Evolutionary conservation across 2,888 invertebrate genomes (phyloP).

Genomic region (Hydroisotoma schaefferi): DNA sequence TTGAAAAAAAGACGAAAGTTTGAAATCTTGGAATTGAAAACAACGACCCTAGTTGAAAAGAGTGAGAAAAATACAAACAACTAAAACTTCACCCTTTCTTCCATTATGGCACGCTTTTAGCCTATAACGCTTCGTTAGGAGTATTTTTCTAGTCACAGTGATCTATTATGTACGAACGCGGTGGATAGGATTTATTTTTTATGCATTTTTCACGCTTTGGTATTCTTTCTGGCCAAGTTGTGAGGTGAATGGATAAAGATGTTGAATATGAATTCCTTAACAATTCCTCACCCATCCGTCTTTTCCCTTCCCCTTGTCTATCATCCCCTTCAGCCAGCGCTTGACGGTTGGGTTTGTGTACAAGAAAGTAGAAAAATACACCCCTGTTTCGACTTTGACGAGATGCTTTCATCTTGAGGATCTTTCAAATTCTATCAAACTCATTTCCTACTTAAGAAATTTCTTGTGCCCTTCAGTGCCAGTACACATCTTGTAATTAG

Average conservation of each 20-base stretch:
- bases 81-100: too few relatives aligned
- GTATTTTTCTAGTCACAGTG: background rate
- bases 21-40: conserved; percentile 16
- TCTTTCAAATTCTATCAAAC: conserved; percentile 6
- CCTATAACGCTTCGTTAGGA: background rate
- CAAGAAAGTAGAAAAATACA: background rate
- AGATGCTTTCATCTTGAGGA: background rate
- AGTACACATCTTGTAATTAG: too few relatives aligned
- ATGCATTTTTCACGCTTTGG: conserved; percentile 19
- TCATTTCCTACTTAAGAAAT: conserved; percentile 4
- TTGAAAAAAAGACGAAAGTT: background rate
- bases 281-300: conserved; percentile 1
- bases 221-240: conserved; percentile 4
- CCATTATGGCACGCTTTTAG: too few relatives aligned
- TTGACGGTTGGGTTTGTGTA: too few relatives aligned
- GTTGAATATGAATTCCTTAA: background rate
- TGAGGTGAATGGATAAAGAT: conserved; percentile 14
- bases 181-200: conserved; percentile 3
- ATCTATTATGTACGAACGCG: conserved; percentile 1
- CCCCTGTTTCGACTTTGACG: background rate
- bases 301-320: conserved; percentile 9
- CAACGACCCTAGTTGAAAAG: too few relatives aligned
- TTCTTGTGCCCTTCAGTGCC: too few relatives aligned
- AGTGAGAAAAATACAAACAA: too few relatives aligned
- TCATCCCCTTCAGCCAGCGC: background rate